Evolutionary conservation across 1,140 invertebrate species (phyloP), one percentile per base, ranked within the genome.

Genomic region (Bombus ignitus): DNA sequence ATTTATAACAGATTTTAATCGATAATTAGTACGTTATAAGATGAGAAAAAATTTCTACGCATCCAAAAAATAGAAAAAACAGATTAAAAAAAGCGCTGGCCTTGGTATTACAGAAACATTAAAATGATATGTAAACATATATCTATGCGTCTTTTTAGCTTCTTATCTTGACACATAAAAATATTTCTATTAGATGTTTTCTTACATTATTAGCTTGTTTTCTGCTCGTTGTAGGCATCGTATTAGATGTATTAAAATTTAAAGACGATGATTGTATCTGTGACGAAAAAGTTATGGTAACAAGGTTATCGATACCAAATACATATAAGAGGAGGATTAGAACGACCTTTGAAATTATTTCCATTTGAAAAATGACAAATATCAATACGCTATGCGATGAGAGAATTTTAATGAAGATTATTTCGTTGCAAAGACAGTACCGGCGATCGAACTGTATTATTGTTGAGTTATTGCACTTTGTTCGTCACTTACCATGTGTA

Each of bases 401-500:
- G 15, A 18, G 12, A 18, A 62, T 32, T 62, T 62, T 39, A 76
- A 39, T 1, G 47, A 59, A 39, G 9, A 44, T 28, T 18, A 74
- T 53, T 77, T 77, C 57, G 13, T 22, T 25, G 12, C 6, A 66
- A 28, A 44, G 59, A 78, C 39, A 68, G 53, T 44, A 1, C 5
- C 15, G 32, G 22, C 32, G 25, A 70, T 47, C 9, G 15, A 70
- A 25, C 22, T 25, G 22, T 32, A 15, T 71, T 71, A 44, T 81
- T 81, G 28, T 35, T 81, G 28, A 57, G 37, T 81, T 59, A 81
- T 57, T 81, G 66, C 35, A 71, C 44, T 57, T 57, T 72, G 47
- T 35, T 71, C 42, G 13, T 79, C 6, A 32, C 18, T 62, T 62
- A 57, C 6, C 12, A 28, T 47, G 44, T 65, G 12, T 57, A 65